Evolutionary conservation across 2,113 vertebrate genomes (phyloP).

Genomic region (Tragelaphus imberbis): DNA sequence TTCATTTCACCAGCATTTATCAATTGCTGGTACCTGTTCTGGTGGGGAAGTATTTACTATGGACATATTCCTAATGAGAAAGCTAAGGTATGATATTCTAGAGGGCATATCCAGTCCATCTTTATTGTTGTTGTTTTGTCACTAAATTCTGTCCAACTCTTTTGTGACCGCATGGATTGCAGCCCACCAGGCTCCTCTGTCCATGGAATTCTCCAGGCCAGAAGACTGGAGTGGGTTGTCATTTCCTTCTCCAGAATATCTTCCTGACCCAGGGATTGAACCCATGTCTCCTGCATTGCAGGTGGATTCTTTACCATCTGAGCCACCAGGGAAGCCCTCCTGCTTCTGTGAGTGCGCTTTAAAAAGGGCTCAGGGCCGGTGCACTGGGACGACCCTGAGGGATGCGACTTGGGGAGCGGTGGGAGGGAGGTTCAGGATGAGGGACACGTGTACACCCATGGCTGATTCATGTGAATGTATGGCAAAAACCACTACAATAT

Average conservation of each 20-base stretch:
- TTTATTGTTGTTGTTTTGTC: neutral
- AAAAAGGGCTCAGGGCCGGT: neutral
- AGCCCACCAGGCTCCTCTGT: neutral
- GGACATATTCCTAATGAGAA: neutral
- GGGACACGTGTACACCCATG: neutral
- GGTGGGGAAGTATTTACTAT: neutral
- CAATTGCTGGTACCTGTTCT: neutral
- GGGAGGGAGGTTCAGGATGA: neutral
- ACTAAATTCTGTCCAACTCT: neutral
- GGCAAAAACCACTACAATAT: neutral
- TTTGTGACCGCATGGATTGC: neutral
- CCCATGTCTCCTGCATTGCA: neutral
- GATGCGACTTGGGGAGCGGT: rapidly evolving
- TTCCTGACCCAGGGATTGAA: neutral
- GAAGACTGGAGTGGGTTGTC: neutral
- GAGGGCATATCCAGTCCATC: neutral
- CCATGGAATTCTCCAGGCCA: neutral
- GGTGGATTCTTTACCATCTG: neutral
- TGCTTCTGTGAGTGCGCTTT: neutral
- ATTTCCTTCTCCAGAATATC: neutral
- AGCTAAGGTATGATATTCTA: neutral
- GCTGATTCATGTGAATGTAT: neutral
- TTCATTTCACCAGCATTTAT: neutral
- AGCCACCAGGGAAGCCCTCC: neutral
- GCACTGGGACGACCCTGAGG: neutral